Evolutionary conservation across 2,113 vertebrate species (phyloP).

Genomic region (Entosphenus tridentatus): DNA sequence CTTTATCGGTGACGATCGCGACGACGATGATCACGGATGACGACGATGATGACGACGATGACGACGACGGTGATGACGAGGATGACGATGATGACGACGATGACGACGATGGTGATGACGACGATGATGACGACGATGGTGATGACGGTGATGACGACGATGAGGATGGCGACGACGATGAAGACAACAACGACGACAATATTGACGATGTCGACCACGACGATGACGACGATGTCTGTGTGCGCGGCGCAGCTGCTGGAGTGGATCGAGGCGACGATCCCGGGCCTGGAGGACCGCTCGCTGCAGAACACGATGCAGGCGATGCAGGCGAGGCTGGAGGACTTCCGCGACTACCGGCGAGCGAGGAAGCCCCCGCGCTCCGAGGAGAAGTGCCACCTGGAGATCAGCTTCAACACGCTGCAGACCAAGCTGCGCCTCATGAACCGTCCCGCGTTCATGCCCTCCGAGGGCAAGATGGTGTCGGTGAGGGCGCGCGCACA

Average conservation of each 20-base stretch:
- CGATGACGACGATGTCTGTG: no score
- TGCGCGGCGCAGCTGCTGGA: conserved; percentile 42
- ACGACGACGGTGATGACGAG: no score
- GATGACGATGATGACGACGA: no score
- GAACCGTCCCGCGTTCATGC: conserved; percentile 94
- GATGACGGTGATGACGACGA: no score
- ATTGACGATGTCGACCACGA: no score
- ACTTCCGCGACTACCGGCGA: conserved; percentile 80
- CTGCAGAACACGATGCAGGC: conserved; percentile 95
- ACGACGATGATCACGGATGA: no score
- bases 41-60: no score
- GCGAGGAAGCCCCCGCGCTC: conserved; percentile 90
- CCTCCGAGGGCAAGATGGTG: conserved; percentile 91
- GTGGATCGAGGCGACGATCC: conserved; percentile 88
- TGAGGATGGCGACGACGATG: no score
- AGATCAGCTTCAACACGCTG: conserved; percentile 98
- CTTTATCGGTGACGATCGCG: no score
- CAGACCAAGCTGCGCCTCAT: conserved; percentile 94
- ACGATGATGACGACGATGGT: no score
- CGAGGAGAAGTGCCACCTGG: conserved; percentile 94
- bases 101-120: no score
- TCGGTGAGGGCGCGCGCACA: conserved; percentile 32
- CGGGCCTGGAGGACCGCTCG: conserved; percentile 73
- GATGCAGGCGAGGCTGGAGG: conserved; percentile 98
- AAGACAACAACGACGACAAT: no score